phyloP scores from a whole-genome alignment of 2,888 invertebrate species.

The Aleiodes leptofemur region DNA sequence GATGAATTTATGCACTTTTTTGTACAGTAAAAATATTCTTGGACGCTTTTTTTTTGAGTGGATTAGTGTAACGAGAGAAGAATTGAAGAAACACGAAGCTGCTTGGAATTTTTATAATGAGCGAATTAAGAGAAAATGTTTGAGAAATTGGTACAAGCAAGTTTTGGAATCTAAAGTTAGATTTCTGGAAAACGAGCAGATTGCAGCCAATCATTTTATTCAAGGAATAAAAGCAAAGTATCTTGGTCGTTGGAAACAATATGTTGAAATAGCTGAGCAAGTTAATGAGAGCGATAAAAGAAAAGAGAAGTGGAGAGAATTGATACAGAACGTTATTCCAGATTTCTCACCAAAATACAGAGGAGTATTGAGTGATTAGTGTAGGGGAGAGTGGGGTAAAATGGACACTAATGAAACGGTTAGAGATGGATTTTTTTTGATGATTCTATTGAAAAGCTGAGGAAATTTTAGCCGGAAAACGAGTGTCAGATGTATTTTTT shows the following conservation, averaged over 20 bases:
- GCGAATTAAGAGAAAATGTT: constrained; percentile 77
- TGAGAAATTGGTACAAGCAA: constrained; percentile 77
- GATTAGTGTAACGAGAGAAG: constrained; percentile 55
- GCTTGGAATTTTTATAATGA: constrained; percentile 85
- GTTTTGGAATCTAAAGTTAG: constrained; percentile 73
- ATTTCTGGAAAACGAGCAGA: constrained; percentile 55
- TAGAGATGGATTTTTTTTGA: too few species aligned
- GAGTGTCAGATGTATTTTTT: too few species aligned
- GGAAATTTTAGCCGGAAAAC: too few species aligned
- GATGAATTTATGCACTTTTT: constrained; percentile 55
- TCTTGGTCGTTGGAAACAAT: constrained; percentile 65
- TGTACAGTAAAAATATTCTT: constrained; percentile 63
- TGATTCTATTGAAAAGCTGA: too few species aligned
- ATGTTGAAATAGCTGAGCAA: constrained; percentile 61
- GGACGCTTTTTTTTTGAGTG: constrained; percentile 59
- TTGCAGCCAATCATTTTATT: constrained; percentile 58
- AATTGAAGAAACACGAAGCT: constrained; percentile 80
- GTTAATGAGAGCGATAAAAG: constrained; percentile 66
- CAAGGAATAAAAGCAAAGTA: constrained; percentile 58
- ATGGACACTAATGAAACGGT: too few species aligned
- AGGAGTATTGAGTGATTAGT: constrained; percentile 61
- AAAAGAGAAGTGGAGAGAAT: constrained; percentile 65
- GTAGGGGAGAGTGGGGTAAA: neutral
- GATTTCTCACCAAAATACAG: constrained; percentile 67
- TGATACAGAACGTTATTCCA: constrained; percentile 69